Evolutionary conservation across 1,140 invertebrate species (phyloP), one percentile per base, ranked within the genome.

Genomic region (Drosophila nebulosa): DNA sequence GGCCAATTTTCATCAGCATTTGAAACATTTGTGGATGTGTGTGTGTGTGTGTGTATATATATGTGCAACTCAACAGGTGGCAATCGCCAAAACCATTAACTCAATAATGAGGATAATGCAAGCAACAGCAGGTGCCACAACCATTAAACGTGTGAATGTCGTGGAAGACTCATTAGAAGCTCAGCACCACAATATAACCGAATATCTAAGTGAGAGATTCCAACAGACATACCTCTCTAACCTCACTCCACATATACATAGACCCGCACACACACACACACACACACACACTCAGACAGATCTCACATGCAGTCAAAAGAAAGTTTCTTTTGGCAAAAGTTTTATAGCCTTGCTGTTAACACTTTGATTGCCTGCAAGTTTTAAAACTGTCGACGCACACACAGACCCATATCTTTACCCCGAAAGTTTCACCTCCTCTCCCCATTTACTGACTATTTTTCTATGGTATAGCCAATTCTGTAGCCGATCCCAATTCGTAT

Each of bases 281-380:
- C 3, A 21, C 14, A 53, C 35, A 30, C 27, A 53, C 4, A 32
- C 27, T 50, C 22, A 58, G 42, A 55, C 26, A 30, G 50, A 69
- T 70, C 64, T 76, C 18, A 64, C 57, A 50, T 74, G 71, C 63
- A 74, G 56, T 67, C 63, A 64, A 68, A 85, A 80, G 64, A 77
- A 86, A 46, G 39, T 78, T 27, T 73, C 69, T 70, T 78, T 75
- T 57, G 68, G 69, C 46, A 59, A 86, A 83, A 81, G 78, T 85
- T 85, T 86, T 72, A 78, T 72, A 64, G 78, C 70, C 64, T 55
- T 70, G 69, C 81, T 85, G 81, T 81, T 85, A 85, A 85, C 83
- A 85, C 78, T 81, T 86, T 86, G 81, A 86, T 85, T 85, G 81
- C 74, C 55, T 68, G 69, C 55, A 86, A 86, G 69, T 86, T 85